These are phyloP conservation scores for Micropoecilia bifurca DNA, from an alignment of 2,797 vertebrate genomes.

Conservation along the genomic window DNA sequence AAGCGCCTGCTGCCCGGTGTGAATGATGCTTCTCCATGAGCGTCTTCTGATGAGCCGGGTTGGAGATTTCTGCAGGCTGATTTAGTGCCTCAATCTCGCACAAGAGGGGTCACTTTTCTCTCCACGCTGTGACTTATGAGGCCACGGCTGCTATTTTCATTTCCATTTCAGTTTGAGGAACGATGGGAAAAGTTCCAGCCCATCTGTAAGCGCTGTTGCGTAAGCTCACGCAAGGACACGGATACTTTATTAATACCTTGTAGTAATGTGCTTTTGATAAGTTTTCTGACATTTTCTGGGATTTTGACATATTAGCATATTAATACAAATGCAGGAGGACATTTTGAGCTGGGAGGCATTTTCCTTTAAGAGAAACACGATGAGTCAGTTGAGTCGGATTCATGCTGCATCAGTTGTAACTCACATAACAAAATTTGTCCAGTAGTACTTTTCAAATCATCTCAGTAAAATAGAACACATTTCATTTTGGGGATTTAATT, in stretches of 20 bases:
- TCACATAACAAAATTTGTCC: background rate
- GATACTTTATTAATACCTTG: background rate
- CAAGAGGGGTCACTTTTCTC: conserved; percentile 58
- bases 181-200: conserved; percentile 39
- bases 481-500: background rate
- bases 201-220: conserved; percentile 17
- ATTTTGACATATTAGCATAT: conserved; percentile 1
- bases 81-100: conserved; percentile 72
- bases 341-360: background rate
- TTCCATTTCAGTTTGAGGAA: conserved; percentile 69
- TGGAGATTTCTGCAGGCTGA: conserved; percentile 67
- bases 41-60: conserved; percentile 62
- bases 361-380: background rate
- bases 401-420: background rate
- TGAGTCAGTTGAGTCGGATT: background rate
- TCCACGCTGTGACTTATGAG: conserved; percentile 64
- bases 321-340: background rate
- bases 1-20: conserved; percentile 55
- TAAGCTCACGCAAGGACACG: conserved; percentile 21
- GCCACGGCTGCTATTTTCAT: conserved; percentile 58
- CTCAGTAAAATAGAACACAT: background rate
- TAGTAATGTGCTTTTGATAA: conserved; percentile 7
- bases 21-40: conserved; percentile 70
- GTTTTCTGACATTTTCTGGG: conserved; percentile 11
- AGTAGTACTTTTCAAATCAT: background rate